These are phyloP conservation scores for Karalla daura DNA, from an alignment of 2,797 vertebrate species.

Conservation along the genomic window DNA sequence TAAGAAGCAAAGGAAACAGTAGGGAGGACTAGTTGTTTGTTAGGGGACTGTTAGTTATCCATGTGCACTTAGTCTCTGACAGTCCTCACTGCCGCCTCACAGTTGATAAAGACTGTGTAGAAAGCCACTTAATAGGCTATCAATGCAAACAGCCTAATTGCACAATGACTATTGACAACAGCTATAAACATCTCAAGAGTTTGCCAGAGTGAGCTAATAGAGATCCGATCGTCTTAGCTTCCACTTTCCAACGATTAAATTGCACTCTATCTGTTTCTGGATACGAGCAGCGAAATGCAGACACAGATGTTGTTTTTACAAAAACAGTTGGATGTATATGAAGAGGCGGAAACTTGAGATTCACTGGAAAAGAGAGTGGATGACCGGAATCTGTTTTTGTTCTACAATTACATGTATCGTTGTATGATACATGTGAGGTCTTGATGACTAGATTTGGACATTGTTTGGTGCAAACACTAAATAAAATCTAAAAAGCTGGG, in stretches of 20 bases:
- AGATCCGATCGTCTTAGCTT: slow-evolving; percentile 88
- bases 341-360: background rate
- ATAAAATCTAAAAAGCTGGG: too few species aligned
- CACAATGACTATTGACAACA: slow-evolving; percentile 92
- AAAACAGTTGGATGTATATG: too few species aligned
- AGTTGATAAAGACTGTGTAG: slow-evolving; percentile 71
- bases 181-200: slow-evolving; percentile 91
- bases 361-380: too few species aligned
- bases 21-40: slow-evolving; percentile 39
- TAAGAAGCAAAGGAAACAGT: slow-evolving; percentile 25
- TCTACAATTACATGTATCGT: too few species aligned
- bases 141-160: slow-evolving; percentile 93
- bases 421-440: too few species aligned
- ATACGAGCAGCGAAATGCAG: slow-evolving; percentile 6
- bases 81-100: slow-evolving; percentile 16
- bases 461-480: too few species aligned
- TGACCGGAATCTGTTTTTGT: too few species aligned
- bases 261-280: slow-evolving; percentile 83
- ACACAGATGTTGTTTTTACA: background rate
- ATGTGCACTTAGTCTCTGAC: slow-evolving; percentile 23
- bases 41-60: slow-evolving; percentile 28
- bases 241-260: slow-evolving; percentile 85
- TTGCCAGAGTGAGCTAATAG: slow-evolving; percentile 91
- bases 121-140: slow-evolving; percentile 88
- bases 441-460: too few species aligned